Percentiles rank a stretch among this genome's conserved stretches.
Conservation (phyloP, 2,797 vertebrate species). For the Naso thynnoides region DNA sequence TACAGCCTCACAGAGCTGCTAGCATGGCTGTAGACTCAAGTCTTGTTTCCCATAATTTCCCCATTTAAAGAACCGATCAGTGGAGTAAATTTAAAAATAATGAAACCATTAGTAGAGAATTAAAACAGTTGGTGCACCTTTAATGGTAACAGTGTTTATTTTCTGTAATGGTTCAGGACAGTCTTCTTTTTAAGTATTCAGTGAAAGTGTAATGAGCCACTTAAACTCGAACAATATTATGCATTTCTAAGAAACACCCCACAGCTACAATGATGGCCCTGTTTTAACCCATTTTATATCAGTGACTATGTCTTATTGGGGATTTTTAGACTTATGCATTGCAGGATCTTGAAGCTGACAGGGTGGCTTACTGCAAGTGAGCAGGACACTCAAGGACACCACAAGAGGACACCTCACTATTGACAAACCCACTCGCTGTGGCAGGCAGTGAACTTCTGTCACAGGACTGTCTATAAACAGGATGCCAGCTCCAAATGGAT, state of each 20-base stretch:
- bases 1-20: background rate
- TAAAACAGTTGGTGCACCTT: background rate
- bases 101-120: background rate
- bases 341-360: background rate
- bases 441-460: slow-evolving; percentile 40
- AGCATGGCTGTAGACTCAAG: background rate
- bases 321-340: background rate
- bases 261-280: background rate
- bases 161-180: background rate
- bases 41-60: background rate
- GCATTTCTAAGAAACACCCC: background rate
- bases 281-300: background rate
- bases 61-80: background rate
- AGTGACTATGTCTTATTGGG: background rate
- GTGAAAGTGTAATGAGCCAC: background rate
- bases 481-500: slow-evolving; percentile 30
- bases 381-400: slow-evolving; percentile 51
- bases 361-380: slow-evolving; percentile 29
- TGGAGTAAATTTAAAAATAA: background rate
- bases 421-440: slow-evolving; percentile 35
- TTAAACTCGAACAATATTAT: background rate
- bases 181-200: background rate
- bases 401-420: slow-evolving; percentile 28
- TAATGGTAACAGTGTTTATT: background rate
- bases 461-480: slow-evolving; percentile 30